Conservation (phyloP, 1,140 invertebrate genomes). For the Anastrepha ludens region DNA sequence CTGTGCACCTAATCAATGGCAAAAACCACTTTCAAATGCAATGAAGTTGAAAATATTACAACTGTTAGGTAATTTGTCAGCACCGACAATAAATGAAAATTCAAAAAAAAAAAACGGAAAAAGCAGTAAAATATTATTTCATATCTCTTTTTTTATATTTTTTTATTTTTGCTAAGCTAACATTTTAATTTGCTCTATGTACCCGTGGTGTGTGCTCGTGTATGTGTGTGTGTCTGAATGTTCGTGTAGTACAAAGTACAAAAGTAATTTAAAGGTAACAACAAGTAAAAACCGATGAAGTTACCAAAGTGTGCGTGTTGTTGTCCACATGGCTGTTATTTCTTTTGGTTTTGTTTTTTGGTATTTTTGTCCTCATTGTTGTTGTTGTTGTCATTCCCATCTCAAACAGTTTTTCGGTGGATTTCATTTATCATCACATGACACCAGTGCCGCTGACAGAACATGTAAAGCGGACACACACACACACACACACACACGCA, state of each 20-base stretch:
- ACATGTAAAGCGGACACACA: constrained; percentile 60
- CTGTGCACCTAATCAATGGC: not conserved
- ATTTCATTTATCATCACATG: constrained; percentile 49
- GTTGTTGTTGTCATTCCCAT: not conserved
- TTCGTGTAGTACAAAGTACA: not conserved
- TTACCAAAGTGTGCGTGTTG: not conserved
- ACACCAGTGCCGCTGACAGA: constrained; percentile 65
- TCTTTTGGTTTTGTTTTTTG: not conserved
- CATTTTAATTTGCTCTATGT: constrained; percentile 21
- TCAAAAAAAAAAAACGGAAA: not conserved
- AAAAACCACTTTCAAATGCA: constrained; percentile 1
- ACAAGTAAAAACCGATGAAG: constrained; percentile 10
- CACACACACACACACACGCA: constrained; percentile 6
- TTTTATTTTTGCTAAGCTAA: not conserved
- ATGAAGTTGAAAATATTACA: not conserved
- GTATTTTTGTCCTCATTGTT: not conserved
- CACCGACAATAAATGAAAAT: not conserved
- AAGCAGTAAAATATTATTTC: constrained; percentile 14
- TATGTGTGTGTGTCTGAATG: not conserved
- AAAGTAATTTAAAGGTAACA: not conserved
- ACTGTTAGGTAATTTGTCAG: constrained; percentile 26
- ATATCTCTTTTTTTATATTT: not conserved
- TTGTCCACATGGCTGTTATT: not conserved
- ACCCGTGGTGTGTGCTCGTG: not conserved
- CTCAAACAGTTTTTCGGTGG: constrained; percentile 31